Conservation (phyloP, 2,888 invertebrate genomes). For the Bembecia ichneumoniformis region DNA sequence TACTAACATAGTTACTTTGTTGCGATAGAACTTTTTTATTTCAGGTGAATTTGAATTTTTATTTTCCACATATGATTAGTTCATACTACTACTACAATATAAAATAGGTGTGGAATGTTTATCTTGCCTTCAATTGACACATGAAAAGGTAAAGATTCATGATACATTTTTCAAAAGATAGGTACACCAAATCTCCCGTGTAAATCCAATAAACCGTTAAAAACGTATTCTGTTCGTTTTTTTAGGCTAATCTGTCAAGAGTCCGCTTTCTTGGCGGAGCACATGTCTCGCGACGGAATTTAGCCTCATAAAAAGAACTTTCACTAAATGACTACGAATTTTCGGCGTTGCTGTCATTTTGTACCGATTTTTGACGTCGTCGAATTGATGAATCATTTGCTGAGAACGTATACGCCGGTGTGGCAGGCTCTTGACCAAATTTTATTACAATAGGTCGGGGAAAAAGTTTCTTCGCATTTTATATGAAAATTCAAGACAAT, state of each 20-base stretch:
- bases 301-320: constrained; percentile 16
- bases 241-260: constrained; percentile 1
- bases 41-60: no score
- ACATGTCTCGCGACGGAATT: constrained; percentile 19
- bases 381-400: not conserved
- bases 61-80: no score
- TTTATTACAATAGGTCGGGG: not conserved
- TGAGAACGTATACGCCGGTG: not conserved
- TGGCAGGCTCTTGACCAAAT: not conserved
- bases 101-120: no score
- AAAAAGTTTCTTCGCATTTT: no score
- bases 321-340: constrained; percentile 11
- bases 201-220: no score
- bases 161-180: no score
- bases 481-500: no score
- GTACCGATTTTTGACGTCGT: not conserved
- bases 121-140: no score
- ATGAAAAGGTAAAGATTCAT: no score
- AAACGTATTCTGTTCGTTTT: no score
- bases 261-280: constrained; percentile 10
- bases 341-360: not conserved
- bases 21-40: not conserved
- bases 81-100: no score
- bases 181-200: no score
- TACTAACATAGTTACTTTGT: constrained; percentile 1